Evolutionary conservation across 2,888 invertebrate species (phyloP).

Genomic region (Scaptodrosophila latifasciaeformis): DNA sequence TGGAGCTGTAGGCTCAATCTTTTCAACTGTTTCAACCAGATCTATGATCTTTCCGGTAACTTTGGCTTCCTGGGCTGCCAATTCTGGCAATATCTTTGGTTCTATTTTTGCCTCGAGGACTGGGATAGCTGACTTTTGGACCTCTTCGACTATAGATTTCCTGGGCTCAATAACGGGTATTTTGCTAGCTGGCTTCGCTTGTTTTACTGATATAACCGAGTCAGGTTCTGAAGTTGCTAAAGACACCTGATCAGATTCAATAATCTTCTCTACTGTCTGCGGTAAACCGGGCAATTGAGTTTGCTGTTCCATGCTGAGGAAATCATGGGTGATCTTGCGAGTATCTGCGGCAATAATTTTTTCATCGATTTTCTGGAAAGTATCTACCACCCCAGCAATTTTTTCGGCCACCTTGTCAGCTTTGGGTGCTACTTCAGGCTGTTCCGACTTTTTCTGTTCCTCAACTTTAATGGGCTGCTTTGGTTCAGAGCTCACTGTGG

Average conservation of each 20-base stretch:
- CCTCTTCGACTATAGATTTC: slow-evolving; percentile 34
- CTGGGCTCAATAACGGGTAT: slow-evolving; percentile 42
- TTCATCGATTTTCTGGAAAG: slow-evolving; percentile 15
- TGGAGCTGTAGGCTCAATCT: neutral
- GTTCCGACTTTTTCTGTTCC: too few relatives aligned
- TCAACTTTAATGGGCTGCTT: too few relatives aligned
- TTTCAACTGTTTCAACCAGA: neutral
- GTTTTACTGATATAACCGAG: slow-evolving; percentile 36
- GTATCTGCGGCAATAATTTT: slow-evolving; percentile 38
- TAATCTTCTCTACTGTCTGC: slow-evolving; percentile 21
- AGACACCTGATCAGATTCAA: slow-evolving; percentile 46
- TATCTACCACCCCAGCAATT: slow-evolving; percentile 9
- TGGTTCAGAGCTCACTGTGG: neutral
- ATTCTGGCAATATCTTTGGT: slow-evolving; percentile 11
- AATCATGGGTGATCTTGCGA: slow-evolving; percentile 56
- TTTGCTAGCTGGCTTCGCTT: slow-evolving; percentile 33
- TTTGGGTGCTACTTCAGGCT: too few relatives aligned
- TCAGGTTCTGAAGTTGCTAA: slow-evolving; percentile 45
- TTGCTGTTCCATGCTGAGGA: slow-evolving; percentile 52
- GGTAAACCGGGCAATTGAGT: slow-evolving; percentile 32
- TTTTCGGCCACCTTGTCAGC: slow-evolving; percentile 19
- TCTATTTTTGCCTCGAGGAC: slow-evolving; percentile 10
- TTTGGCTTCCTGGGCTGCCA: slow-evolving; percentile 2
- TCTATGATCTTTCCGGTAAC: slow-evolving; percentile 5
- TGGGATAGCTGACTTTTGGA: slow-evolving; percentile 17